Evolutionary conservation across 2,113 vertebrate species (phyloP), one percentile per base, ranked within the genome.

Genomic region (Spea multiplicata): DNA sequence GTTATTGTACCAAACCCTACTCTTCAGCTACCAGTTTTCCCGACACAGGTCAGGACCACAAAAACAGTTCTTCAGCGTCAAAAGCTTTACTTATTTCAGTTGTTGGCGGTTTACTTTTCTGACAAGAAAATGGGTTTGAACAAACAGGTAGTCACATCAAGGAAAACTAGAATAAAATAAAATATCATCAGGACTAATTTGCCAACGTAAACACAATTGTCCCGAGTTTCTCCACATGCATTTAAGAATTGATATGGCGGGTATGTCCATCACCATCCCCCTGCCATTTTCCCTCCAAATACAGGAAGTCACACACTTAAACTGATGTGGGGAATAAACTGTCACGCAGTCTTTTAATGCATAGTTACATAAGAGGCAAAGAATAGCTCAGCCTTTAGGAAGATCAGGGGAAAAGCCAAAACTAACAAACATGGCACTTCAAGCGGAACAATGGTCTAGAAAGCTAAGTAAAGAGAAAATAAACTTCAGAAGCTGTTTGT

Each of bases 381-480:
- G 85, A 86, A 91, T 85, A 88, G 86, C 82, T 87, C 88, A 88
- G 86, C 83, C 91, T 88, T 79, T 87, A 90, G 87, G 86, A 90
- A 88, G 88, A 90, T 84, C 82, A 84, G 83, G 82, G 68, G 55
- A 46, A 3, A 81, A 87, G 92, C 92, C 93, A 93, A 94, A 91
- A 92, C 87, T 83, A 94, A 93, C 92, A 94, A 93, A 92, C 89
- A 90, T 84, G 90, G 90, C 83, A 91, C 84, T 89, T 92, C 80
- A 3, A 91, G 89, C 83, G 75, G 90, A 93, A 93, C 91, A 93
- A 94, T 93, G 85, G 88, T 87, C 89, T 90, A 90, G 89, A 92
- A 93, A 91, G 91, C 87, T 87, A 87, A 86, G 88, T 86, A 90
- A 89, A 94, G 92, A 85, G 89, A 92, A 94, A 93, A 93, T 92